Percentiles rank a stretch among this genome's conserved stretches.
phyloP scores from a whole-genome alignment of 1,140 invertebrate genomes.

The Drosophila punjabiensis region DNA sequence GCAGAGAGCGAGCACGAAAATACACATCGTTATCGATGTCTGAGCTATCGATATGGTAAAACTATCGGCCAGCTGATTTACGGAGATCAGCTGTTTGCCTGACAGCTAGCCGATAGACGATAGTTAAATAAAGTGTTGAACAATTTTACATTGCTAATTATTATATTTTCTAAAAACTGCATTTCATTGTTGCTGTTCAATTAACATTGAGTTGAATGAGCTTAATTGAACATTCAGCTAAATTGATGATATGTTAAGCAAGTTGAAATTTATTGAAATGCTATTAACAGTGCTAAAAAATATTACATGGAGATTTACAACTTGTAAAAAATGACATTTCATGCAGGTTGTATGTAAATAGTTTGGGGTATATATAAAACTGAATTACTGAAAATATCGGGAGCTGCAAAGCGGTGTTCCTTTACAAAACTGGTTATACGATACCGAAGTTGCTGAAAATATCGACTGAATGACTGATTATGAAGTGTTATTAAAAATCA shows the following conservation, averaged over 20 bases:
- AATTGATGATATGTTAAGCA: background rate
- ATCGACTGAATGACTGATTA: no score
- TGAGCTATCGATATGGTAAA: slow-evolving; percentile 14
- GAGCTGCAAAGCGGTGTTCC: no score
- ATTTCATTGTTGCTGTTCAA: background rate
- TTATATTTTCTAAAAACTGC: background rate
- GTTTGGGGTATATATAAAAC: no score
- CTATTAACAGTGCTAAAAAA: background rate
- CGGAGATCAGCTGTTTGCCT: slow-evolving; percentile 25
- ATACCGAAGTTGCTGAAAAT: no score
- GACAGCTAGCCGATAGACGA: slow-evolving; percentile 12
- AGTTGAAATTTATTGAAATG: background rate
- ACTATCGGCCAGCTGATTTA: slow-evolving; percentile 36
- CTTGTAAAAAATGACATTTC: no score
- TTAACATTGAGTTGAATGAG: background rate
- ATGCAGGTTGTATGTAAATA: no score
- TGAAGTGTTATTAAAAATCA: no score
- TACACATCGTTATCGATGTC: slow-evolving; percentile 37
- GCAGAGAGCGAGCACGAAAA: slow-evolving; percentile 47
- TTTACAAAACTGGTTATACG: no score
- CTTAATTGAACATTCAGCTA: background rate
- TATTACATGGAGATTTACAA: background rate
- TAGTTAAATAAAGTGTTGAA: slow-evolving; percentile 1
- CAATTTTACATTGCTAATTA: background rate
- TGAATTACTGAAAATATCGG: no score